Evolutionary conservation across 2,113 vertebrate genomes (phyloP), one percentile per base, ranked within the genome.

Genomic region (Epinephelus fuscoguttatus): DNA sequence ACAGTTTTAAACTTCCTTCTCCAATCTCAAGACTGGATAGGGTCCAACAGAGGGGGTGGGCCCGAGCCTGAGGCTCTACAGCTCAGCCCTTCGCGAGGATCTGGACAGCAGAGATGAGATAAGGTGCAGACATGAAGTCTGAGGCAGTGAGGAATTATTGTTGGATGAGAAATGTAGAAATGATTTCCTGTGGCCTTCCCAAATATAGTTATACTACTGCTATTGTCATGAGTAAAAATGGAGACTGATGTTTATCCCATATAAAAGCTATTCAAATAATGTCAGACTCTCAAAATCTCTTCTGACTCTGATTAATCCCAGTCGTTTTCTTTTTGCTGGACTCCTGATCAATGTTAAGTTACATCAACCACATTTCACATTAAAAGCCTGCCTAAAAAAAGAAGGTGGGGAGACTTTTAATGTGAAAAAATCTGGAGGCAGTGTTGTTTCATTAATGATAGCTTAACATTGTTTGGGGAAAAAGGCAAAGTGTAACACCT

Each of bases 81-180:
- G 33, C 33, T 37, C 6, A 7, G 33, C 33, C 6, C 33, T 7
- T 37, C 33, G 7, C 33, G 23, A 72, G 42, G 52, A 49, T 15
- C 68, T 50, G 40, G 33, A 62, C 73, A 60, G 25, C 40, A 67
- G 66, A 80, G 73, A 72, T 23, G 47, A 68, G 27, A 68, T 57
- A 67, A 62, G 66, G 53, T 33, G 68, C 27, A 59, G 67, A 70
- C 2, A 14, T 50, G 12, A 66, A 27, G 33, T 87, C 68, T 67
- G 53, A 66, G 47, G 27, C 40, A 74, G 17, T 63, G 62, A 69
- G 75, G n/a, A 27, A 80, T 40, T 56, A 45, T n/a, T 73, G 68
- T 70, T 69, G 30, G 37, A 70, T 18, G 37, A 42, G 19, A 69
- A 50, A 70, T 69, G 40, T 70, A 64, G 27, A 78, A 56, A 61